Evolutionary conservation across 2,888 invertebrate genomes (phyloP).

Genomic region (Azorinus chamasolen): DNA sequence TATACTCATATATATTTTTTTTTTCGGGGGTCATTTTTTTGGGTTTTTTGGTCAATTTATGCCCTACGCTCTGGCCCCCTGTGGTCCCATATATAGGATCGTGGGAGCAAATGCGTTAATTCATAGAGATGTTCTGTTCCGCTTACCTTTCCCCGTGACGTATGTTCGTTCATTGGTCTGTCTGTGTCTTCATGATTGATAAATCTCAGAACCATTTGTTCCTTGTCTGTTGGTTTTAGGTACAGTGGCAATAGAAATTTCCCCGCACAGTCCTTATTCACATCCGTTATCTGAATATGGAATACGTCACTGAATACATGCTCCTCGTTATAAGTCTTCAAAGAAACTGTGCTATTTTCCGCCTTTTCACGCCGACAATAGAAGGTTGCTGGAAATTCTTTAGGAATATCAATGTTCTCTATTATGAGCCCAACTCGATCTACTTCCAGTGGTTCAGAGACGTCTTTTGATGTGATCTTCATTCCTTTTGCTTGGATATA

Average conservation of each 20-base stretch:
- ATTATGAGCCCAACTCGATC: slow-evolving; percentile 45
- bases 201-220: slow-evolving; percentile 51
- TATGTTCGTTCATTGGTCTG: background rate
- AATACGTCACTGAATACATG: slow-evolving; percentile 52
- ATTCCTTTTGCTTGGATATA: slow-evolving; percentile 51
- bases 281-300: slow-evolving; percentile 49
- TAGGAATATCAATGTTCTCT: slow-evolving; percentile 42
- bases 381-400: slow-evolving; percentile 34
- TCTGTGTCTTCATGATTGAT: slow-evolving; percentile 15
- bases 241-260: slow-evolving; percentile 53
- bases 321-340: slow-evolving; percentile 39
- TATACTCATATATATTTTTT: too few species aligned
- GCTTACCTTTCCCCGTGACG: background rate
- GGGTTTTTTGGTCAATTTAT: too few species aligned
- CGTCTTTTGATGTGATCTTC: slow-evolving; percentile 26
- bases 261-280: slow-evolving; percentile 37
- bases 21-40: too few species aligned
- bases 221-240: slow-evolving; percentile 43
- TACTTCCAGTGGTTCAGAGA: slow-evolving; percentile 13
- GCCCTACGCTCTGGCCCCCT: too few species aligned
- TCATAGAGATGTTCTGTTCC: too few species aligned
- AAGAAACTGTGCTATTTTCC: slow-evolving; percentile 42
- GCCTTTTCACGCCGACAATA: slow-evolving; percentile 56
- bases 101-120: too few species aligned
- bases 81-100: too few species aligned